Conservation (phyloP, 1,140 invertebrate genomes). For the Euborellia annulipes region DNA sequence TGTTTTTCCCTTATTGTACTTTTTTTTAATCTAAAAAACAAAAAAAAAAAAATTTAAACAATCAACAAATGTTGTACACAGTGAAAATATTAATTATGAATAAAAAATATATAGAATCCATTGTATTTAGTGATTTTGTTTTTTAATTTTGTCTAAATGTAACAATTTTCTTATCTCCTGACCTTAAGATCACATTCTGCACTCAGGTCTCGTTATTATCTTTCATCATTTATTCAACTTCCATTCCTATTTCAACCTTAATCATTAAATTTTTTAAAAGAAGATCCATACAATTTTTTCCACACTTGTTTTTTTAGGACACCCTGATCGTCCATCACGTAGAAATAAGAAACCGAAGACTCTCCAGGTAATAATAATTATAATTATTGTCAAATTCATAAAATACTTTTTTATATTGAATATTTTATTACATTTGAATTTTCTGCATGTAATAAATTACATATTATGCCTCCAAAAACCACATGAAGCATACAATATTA, state of each 20-base stretch:
- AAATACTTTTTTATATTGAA: no score
- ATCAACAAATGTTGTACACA: constrained; percentile 33
- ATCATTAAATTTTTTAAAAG: no score
- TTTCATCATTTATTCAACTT: no score
- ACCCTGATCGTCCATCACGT: constrained; percentile 22
- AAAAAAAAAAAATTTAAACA: constrained; percentile 22
- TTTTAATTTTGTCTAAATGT: constrained; percentile 1
- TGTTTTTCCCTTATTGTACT: constrained; percentile 10
- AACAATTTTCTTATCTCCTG: neutral
- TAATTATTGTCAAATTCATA: no score
- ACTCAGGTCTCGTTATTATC: constrained; percentile 1
- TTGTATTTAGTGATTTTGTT: constrained; percentile 28
- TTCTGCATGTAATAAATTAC: no score
- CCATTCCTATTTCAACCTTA: no score
- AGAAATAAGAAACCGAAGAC: constrained; percentile 28
- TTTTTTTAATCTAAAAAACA: constrained; percentile 15
- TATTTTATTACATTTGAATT: no score
- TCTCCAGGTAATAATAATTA: neutral
- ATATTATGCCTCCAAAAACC: no score
- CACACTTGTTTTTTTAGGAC: constrained; percentile 22
- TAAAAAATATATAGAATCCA: constrained; percentile 37
- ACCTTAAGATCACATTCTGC: constrained; percentile 11
- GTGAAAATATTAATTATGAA: constrained; percentile 34
- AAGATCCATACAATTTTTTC: neutral
- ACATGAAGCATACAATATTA: no score